Conservation (phyloP, 2,888 invertebrate genomes). For the Oscheius myriophilus region DNA sequence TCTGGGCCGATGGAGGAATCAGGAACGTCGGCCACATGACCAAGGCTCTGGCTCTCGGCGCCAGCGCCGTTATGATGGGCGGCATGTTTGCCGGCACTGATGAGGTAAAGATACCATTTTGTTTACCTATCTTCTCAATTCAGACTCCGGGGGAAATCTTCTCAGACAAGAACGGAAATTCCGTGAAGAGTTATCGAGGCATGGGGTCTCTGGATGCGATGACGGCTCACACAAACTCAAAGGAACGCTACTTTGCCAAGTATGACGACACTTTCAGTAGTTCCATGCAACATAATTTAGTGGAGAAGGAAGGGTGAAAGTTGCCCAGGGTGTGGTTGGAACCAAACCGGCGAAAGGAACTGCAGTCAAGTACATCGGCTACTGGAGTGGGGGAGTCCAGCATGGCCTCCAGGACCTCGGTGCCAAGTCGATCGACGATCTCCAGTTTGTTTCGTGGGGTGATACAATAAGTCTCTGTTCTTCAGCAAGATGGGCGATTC, state of each 20-base stretch:
- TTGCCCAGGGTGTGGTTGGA: conserved; percentile 98
- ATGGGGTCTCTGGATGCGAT: conserved; percentile 99
- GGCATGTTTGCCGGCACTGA: conserved; percentile 95
- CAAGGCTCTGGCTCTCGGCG: conserved; percentile 75
- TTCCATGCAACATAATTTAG: conserved; percentile 73
- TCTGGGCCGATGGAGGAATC: conserved; percentile 98
- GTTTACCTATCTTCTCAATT: neutral
- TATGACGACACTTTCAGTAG: neutral
- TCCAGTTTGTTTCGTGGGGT: conserved; percentile 60
- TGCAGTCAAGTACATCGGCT: conserved; percentile 81
- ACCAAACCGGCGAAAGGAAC: conserved; percentile 83
- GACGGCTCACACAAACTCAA: conserved; percentile 76
- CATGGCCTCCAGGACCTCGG: conserved; percentile 98
- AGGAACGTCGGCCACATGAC: conserved; percentile 94
- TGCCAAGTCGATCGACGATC: conserved; percentile 56
- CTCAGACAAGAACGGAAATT: conserved; percentile 90
- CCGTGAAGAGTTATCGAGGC: conserved; percentile 95
- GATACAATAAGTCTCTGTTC: too few relatives aligned
- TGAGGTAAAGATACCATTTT: conserved; percentile 85
- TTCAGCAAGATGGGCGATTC: too few relatives aligned
- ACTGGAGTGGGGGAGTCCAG: conserved; percentile 90
- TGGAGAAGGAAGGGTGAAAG: conserved; percentile 91
- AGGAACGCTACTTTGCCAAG: conserved; percentile 67
- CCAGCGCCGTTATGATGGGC: conserved; percentile 92
- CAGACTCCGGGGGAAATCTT: conserved; percentile 99